A percentile compares a stretch with the other conserved stretches of the same genome.
These are phyloP conservation scores for Dendrocincla fuliginosa DNA, from an alignment of 2,797 vertebrate genomes.

Conservation along the genomic window DNA sequence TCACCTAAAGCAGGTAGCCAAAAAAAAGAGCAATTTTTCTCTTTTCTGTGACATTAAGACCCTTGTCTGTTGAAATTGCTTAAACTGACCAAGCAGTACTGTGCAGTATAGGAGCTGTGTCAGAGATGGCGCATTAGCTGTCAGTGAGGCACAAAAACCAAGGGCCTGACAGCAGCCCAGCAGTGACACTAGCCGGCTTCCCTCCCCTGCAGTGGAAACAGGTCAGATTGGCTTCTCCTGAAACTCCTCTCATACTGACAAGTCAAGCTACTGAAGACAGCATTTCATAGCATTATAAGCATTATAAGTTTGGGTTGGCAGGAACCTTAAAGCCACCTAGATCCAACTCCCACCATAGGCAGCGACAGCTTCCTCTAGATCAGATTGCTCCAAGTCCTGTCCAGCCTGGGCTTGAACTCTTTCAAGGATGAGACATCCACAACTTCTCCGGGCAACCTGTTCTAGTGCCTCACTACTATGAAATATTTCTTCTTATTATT, in stretches of 20 bases:
- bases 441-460: background rate
- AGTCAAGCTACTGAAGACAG: no score
- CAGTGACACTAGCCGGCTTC: background rate
- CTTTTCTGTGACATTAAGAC: background rate
- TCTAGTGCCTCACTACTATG: background rate
- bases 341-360: background rate
- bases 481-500: background rate
- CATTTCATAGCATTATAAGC: background rate
- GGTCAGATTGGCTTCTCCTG: background rate
- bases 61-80: background rate
- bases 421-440: background rate
- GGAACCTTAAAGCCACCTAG: background rate
- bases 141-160: background rate
- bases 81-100: background rate
- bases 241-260: accelerated
- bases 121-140: background rate
- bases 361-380: background rate
- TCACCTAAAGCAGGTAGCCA: background rate
- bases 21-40: background rate
- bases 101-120: background rate
- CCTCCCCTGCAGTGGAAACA: background rate
- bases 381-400: background rate
- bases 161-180: background rate
- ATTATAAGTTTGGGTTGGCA: background rate
- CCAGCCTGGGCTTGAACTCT: background rate